Base-by-base conservation (phyloP, 2,797 vertebrate species). In the Malacoraja senta region DNA sequence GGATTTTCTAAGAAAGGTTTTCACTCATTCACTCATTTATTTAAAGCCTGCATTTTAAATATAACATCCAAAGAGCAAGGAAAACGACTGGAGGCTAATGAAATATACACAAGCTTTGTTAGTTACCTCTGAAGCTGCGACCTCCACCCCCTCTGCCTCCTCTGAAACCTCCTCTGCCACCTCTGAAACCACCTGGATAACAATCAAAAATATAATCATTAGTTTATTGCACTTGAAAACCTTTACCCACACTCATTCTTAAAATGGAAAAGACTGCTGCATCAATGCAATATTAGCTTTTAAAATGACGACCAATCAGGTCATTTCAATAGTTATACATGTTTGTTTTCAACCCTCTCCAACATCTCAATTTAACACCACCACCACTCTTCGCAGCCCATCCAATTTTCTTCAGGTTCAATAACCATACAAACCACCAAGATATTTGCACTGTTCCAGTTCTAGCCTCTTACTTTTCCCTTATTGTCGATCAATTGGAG, bases 121-220 rank as follows among this genome's bases (percentile, higher is more conserved):
- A 94, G 96, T 95, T 91, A 98, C 98, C 98, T 95, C 98, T 97
- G 95, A 99, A 99, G 94, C 98, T 97, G 93, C 97, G 97, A 92
- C 97, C 97, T 0, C 97, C 98, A 1, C 97, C 95, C 0, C 96
- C 94, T 58, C 95, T 94, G 0, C 94, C 95, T 10, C 96, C 95
- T 0, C 98, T 95, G 0, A 97, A 97, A 68, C 98, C 96, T 94
- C 97, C 97, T 93, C 97, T 96, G 94, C 97, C 97, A 8, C 97
- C 96, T 17, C 97, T 96, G 6, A 95, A 95, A 80, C 97, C 97
- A 44, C 98, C 98, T 94, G 98, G 1, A 98, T 98, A 24, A 35
- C 32, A 88, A 68, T 32, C 84, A 88, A 88, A 86, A 88, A 88
- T 68, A 32, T 35, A 88, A 35, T 2, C n/a, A 68, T 79, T 78